Percentiles rank a stretch among this genome's conserved stretches.
phyloP scores from a whole-genome alignment of 2,797 vertebrate species.

The Anomalospiza imberbis region DNA sequence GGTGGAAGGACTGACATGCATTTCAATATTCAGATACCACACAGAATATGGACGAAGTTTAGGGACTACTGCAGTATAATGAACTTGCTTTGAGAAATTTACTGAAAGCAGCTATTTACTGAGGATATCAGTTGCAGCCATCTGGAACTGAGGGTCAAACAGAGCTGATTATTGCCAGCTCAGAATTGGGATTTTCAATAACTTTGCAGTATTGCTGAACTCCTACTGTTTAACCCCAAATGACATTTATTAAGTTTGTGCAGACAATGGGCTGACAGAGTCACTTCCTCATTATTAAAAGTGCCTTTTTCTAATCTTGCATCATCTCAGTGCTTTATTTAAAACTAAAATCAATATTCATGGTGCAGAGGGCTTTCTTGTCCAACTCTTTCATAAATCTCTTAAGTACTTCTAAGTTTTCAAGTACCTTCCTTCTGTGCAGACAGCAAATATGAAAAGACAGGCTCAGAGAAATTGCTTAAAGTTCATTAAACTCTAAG shows the following conservation, averaged over 20 bases:
- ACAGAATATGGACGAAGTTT: neutral
- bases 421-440: conserved; percentile 22
- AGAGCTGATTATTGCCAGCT: conserved; percentile 52
- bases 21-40: neutral
- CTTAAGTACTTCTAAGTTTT: conserved; percentile 12
- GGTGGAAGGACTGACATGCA: neutral
- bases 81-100: conserved; percentile 54
- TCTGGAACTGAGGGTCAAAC: conserved; percentile 40
- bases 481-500: neutral
- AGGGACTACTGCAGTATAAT: neutral
- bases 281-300: conserved; percentile 44
- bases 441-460: neutral
- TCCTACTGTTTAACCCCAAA: conserved; percentile 49
- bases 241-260: conserved; percentile 53
- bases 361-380: neutral
- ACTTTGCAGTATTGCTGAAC: conserved; percentile 28
- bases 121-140: conserved; percentile 51
- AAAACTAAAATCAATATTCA: conserved; percentile 53
- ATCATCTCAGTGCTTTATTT: conserved; percentile 35
- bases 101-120: conserved; percentile 56
- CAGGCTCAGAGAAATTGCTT: neutral
- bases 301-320: conserved; percentile 52
- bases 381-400: conserved; percentile 9
- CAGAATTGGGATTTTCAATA: conserved; percentile 54
- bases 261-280: conserved; percentile 5